Evolutionary conservation across 2,797 vertebrate species (phyloP).

Genomic region (Malurus splendens): DNA sequence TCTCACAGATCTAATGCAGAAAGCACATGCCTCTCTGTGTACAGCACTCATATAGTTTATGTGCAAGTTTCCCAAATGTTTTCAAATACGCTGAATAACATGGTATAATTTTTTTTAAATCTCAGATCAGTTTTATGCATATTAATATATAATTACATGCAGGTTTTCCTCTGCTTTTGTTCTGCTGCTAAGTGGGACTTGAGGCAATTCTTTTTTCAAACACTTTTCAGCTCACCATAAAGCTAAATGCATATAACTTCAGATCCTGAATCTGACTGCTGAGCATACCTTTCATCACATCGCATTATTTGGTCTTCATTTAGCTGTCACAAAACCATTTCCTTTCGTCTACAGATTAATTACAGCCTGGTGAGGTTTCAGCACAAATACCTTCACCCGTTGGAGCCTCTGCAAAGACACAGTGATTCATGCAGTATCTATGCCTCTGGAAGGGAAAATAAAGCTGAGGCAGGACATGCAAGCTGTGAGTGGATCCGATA

Average conservation of each 20-base stretch:
- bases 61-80: not conserved
- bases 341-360: constrained; percentile 61
- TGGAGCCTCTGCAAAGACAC: constrained; percentile 43
- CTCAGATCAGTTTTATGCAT: not conserved
- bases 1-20: not conserved
- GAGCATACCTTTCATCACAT: constrained; percentile 52
- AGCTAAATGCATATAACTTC: constrained; percentile 7
- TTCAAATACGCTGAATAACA: not conserved
- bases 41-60: not conserved
- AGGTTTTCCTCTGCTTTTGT: not conserved
- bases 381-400: constrained; percentile 19
- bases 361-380: constrained; percentile 51
- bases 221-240: constrained; percentile 1
- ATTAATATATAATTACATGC: not conserved
- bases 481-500: constrained; percentile 51
- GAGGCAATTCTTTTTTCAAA: not conserved
- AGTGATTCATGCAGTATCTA: constrained; percentile 52
- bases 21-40: not conserved
- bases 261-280: not conserved
- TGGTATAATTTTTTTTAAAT: not conserved
- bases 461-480: constrained; percentile 28
- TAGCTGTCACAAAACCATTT: constrained; percentile 63
- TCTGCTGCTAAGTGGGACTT: not conserved
- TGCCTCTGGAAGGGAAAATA: constrained; percentile 39
- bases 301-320: constrained; percentile 55